Conservation (phyloP, 2,888 invertebrate species). For the Bellardia pandia region DNA sequence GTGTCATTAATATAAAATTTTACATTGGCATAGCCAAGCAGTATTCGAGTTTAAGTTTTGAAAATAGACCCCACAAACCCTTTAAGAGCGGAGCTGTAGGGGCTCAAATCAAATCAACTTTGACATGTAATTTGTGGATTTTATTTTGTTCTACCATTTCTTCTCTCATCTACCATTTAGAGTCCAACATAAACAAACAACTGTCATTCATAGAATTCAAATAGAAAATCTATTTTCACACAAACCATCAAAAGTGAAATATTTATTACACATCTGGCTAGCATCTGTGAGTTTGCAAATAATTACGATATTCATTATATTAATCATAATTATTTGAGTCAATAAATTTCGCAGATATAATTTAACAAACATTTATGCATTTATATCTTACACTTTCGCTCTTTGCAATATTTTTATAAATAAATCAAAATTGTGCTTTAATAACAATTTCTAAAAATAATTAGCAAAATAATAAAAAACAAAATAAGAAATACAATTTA, state of each 20-base stretch:
- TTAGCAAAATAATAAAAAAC: not conserved
- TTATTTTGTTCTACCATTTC: no score
- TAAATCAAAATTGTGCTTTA: slow-evolving; percentile 29
- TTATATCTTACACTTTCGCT: slow-evolving; percentile 45
- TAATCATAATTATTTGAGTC: slow-evolving; percentile 37
- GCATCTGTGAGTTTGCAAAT: slow-evolving; percentile 41
- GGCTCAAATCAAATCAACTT: no score
- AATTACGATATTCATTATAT: not conserved
- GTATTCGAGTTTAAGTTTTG: no score
- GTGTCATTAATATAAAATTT: no score
- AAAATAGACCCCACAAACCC: no score
- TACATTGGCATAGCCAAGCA: no score
- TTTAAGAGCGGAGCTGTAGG: no score
- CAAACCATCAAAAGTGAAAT: slow-evolving; percentile 38
- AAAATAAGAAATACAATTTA: not conserved
- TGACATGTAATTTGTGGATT: no score
- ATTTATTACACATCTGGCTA: slow-evolving; percentile 62
- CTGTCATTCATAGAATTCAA: slow-evolving; percentile 39
- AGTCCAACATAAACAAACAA: slow-evolving; percentile 28
- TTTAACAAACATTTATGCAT: slow-evolving; percentile 43
- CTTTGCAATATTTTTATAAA: slow-evolving; percentile 17
- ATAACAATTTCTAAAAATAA: slow-evolving; percentile 59
- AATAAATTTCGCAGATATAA: slow-evolving; percentile 48
- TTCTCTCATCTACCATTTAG: no score
- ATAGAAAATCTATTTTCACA: slow-evolving; percentile 30